Base-by-base conservation (phyloP, 2,888 invertebrate genomes). In the Cremastinae sp. region DNA sequence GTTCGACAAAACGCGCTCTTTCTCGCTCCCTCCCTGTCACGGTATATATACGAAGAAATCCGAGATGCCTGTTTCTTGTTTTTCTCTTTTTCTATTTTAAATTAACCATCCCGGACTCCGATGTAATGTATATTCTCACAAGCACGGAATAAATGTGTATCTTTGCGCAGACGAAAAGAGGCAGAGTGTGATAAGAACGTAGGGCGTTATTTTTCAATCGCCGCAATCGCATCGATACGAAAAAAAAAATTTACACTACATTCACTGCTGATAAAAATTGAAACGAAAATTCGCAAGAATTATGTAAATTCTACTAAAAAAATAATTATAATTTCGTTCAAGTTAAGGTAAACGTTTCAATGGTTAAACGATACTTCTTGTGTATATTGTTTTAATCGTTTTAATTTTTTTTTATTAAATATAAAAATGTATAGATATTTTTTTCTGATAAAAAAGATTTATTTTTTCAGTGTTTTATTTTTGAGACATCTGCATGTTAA, bases 51-150 rank as follows among this genome's bases (percentile, higher is more conserved):
- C 36, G 3, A 38, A 58, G 61, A 65, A 61, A 71, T 34, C 53
- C 47, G 53, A 59, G 59, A 54, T 49, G 49, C 66, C 71, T 72
- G 71, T 65, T 56, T 75, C 66, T 71, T 66, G n/a, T n/a, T n/a
- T n/a, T n/a, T n/a, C n/a, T n/a, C n/a, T n/a, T n/a, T n/a, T n/a
- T n/a, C n/a, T n/a, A n/a, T 20, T 36, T 34, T 61, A 12, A 7
- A 28, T 43, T 22, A 18, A 36, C 45, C n/a, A 36, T 8, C 28
- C n/a, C 41, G 41, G n/a, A 41, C 2, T 12, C 2, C 41, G 41
- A n/a, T 41, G 12, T 41, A 41, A 41, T 41, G 41, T 41, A 9
- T 41, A 41, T 41, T 22, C n/a, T 12, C 28, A 12, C n/a, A 5
- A 43, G 20, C 22, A 0, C 22, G 18, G 45, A n/a, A 18, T 43